Evolutionary conservation across 2,113 vertebrate genomes (phyloP).

Genomic region (Atlantisia rogersi): DNA sequence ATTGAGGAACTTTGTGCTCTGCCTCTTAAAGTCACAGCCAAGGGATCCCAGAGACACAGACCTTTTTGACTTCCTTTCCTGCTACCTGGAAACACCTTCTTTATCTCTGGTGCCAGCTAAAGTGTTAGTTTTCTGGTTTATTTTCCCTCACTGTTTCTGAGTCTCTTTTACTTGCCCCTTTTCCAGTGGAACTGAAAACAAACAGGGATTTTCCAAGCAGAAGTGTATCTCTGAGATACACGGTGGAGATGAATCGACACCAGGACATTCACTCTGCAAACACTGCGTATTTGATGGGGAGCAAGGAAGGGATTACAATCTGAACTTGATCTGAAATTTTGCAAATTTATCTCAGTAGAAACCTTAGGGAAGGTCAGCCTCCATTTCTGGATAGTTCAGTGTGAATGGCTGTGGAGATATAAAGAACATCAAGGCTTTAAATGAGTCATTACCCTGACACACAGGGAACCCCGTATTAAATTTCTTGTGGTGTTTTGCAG

Average conservation of each 20-base stretch:
- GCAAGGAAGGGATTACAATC: background rate
- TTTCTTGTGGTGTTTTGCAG: background rate
- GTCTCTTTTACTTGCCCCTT: background rate
- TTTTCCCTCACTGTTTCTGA: background rate
- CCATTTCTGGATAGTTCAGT: background rate
- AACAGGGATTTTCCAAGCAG: background rate
- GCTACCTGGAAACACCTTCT: conserved; percentile 24
- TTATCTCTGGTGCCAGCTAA: background rate
- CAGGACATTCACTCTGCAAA: background rate
- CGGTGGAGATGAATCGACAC: background rate
- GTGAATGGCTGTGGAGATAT: background rate
- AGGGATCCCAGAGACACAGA: background rate
- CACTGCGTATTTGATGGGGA: background rate
- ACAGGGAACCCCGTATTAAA: accelerated
- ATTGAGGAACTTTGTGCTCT: conserved; percentile 10
- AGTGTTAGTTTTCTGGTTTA: background rate
- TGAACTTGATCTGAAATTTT: background rate
- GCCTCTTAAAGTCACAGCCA: background rate
- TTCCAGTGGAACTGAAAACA: background rate
- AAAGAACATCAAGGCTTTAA: background rate
- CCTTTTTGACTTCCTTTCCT: background rate
- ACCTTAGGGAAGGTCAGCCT: background rate
- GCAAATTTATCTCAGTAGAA: background rate
- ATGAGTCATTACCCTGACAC: background rate
- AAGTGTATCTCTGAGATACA: background rate